These are phyloP conservation scores for Sussaba pulchella DNA, from an alignment of 2,888 invertebrate genomes.

Conservation along the genomic window DNA sequence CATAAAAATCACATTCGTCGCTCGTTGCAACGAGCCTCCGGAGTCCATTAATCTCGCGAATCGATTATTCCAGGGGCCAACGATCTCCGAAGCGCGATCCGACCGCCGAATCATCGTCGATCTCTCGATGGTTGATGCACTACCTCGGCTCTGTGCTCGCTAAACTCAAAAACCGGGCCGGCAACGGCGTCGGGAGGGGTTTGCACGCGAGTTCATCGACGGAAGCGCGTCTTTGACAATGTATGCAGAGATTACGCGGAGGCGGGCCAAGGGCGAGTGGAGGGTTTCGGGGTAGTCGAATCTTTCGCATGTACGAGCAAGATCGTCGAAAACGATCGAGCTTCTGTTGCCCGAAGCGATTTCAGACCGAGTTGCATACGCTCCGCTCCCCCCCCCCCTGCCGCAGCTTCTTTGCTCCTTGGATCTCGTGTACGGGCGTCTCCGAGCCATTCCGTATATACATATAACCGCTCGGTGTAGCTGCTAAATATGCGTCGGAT, in stretches of 20 bases:
- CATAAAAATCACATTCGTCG: neutral
- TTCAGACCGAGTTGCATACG: slow-evolving; percentile 13
- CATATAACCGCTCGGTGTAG: neutral
- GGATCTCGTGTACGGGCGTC: neutral
- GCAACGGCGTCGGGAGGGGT: too few relatives aligned
- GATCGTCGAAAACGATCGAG: slow-evolving; percentile 28
- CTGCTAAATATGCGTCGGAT: slow-evolving; percentile 74
- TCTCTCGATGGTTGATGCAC: slow-evolving; percentile 44
- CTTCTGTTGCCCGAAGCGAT: slow-evolving; percentile 47
- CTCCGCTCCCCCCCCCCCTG: neutral
- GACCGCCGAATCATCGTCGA: slow-evolving; percentile 51
- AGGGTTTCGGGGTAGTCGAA: neutral
- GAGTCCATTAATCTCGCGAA: slow-evolving; percentile 17
- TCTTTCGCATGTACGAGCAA: neutral
- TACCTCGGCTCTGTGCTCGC: neutral
- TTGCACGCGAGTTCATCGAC: neutral
- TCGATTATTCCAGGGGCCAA: slow-evolving; percentile 37
- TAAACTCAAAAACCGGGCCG: too few relatives aligned
- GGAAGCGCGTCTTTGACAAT: neutral
- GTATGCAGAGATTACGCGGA: slow-evolving; percentile 13
- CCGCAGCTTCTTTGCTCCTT: neutral
- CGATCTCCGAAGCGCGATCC: slow-evolving; percentile 16
- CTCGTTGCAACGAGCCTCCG: neutral
- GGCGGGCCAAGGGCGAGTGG: neutral
- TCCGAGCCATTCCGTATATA: slow-evolving; percentile 11